Evolutionary conservation across 2,888 invertebrate genomes (phyloP).

Genomic region (Syrphus vitripennis): DNA sequence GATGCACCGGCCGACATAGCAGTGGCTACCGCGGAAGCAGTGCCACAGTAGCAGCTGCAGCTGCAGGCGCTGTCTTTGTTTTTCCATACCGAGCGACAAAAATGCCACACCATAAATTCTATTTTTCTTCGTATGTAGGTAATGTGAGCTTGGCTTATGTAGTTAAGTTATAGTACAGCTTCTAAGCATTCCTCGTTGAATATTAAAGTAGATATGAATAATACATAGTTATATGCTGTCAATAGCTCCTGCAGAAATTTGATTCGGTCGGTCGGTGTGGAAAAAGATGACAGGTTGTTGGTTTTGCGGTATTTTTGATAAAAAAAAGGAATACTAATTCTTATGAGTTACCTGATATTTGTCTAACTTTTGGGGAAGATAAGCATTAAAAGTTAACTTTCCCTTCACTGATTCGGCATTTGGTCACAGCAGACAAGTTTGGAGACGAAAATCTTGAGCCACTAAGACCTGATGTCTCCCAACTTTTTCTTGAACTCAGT

Average conservation of each 20-base stretch:
- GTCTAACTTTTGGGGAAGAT: no score
- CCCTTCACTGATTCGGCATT: no score
- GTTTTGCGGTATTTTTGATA: background rate
- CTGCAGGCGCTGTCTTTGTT: conserved; percentile 14
- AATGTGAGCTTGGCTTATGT: conserved; percentile 21
- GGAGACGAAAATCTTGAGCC: no score
- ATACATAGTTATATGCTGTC: background rate
- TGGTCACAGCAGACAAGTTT: no score
- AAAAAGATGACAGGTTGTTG: background rate
- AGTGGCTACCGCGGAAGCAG: conserved; percentile 15
- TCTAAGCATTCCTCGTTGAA: background rate
- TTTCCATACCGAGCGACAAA: conserved; percentile 40
- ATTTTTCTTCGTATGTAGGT: conserved; percentile 33
- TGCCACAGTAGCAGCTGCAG: conserved; percentile 29
- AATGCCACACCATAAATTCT: conserved; percentile 61
- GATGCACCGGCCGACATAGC: conserved; percentile 18
- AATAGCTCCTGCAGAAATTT: background rate
- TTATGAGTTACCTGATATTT: no score
- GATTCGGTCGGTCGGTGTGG: background rate
- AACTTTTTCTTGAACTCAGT: no score
- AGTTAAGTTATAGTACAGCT: background rate
- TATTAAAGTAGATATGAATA: background rate
- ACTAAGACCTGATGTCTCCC: no score
- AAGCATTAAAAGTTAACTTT: no score
- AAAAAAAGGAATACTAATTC: no score